Evolutionary conservation across 2,888 invertebrate species (phyloP).

Genomic region (Stegophylla sp.): DNA sequence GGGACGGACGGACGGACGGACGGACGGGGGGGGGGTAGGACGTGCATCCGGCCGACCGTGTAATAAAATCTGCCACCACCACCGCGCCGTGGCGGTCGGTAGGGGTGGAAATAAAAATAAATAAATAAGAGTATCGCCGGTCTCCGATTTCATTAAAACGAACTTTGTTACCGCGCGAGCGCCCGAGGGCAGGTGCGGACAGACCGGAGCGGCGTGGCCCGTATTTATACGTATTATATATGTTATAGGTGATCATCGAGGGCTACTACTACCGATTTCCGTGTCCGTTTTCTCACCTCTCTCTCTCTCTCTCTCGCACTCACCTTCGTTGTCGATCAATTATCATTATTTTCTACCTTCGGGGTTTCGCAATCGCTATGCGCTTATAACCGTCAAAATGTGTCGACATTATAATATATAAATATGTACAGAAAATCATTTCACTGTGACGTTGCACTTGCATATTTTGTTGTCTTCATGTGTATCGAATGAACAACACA

Average conservation of each 20-base stretch:
- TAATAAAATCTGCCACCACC: slow-evolving; percentile 43
- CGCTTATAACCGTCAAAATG: no score
- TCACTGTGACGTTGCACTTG: no score
- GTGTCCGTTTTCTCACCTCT: background rate
- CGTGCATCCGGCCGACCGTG: slow-evolving; percentile 23
- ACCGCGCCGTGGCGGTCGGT: background rate
- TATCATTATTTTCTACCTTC: no score
- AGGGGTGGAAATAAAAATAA: background rate
- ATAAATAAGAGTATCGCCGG: background rate
- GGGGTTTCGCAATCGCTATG: no score
- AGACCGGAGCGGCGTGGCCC: no score
- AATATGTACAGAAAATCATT: no score
- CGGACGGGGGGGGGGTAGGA: background rate
- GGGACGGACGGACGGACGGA: background rate
- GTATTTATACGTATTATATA: no score
- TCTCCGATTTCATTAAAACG: slow-evolving; percentile 48
- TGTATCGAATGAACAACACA: no score
- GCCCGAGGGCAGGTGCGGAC: background rate
- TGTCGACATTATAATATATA: no score
- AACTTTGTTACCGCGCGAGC: slow-evolving; percentile 23
- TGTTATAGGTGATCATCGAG: no score
- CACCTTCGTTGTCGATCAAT: background rate
- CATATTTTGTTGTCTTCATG: no score
- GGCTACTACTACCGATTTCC: background rate
- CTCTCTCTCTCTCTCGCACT: background rate